phyloP scores from a whole-genome alignment of 2,113 vertebrate genomes.

The Sylvia atricapilla region DNA sequence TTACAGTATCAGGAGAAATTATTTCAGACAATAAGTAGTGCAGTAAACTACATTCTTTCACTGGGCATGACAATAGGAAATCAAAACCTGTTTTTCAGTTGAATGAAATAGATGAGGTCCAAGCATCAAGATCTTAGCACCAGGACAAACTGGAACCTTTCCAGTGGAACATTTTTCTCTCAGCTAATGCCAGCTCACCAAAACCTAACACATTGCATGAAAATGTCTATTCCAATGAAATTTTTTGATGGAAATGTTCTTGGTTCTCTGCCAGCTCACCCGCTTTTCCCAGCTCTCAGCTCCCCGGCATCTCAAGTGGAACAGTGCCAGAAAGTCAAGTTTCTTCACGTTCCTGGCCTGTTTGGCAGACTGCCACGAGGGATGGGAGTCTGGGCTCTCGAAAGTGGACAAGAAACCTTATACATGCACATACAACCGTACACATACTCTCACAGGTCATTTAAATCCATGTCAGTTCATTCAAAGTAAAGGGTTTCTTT shows the following conservation, averaged over 20 bases:
- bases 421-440: slow-evolving; percentile 58
- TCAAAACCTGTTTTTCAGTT: slow-evolving; percentile 25
- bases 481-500: slow-evolving; percentile 21
- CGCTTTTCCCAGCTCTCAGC: slow-evolving; percentile 50
- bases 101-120: slow-evolving; percentile 15
- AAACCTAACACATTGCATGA: slow-evolving; percentile 56
- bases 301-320: slow-evolving; percentile 20
- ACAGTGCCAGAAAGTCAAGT: slow-evolving; percentile 52
- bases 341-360: slow-evolving; percentile 51
- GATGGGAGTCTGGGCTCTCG: slow-evolving; percentile 51
- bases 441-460: slow-evolving; percentile 64
- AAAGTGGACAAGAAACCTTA: slow-evolving; percentile 70
- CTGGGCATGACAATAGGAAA: not conserved
- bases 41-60: not conserved
- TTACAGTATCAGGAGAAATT: not conserved
- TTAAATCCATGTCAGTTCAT: slow-evolving; percentile 66
- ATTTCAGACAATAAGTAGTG: not conserved
- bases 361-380: slow-evolving; percentile 44
- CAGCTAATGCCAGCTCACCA: slow-evolving; percentile 51
- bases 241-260: slow-evolving; percentile 60
- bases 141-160: slow-evolving; percentile 37
- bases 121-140: not conserved
- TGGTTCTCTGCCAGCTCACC: slow-evolving; percentile 41
- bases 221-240: slow-evolving; percentile 67
- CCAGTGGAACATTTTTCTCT: slow-evolving; percentile 64